Evolutionary conservation across 1,140 invertebrate genomes (phyloP), one percentile per base, ranked within the genome.

Genomic region (Palaemon carinicauda): DNA sequence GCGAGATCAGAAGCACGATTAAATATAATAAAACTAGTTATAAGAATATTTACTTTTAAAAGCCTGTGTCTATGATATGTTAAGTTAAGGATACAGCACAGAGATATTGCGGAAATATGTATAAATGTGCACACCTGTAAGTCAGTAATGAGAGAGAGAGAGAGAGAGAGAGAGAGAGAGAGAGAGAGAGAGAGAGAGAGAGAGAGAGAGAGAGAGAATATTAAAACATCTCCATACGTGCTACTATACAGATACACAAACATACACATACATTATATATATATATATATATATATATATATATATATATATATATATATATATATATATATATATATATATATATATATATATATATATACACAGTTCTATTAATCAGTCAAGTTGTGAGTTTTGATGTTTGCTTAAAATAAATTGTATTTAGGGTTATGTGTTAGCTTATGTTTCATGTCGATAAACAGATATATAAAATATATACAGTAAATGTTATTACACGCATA

Each of bases 261-360:
- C n/a, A n/a, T n/a, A n/a, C n/a, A n/a, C n/a, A n/a, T n/a, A n/a
- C n/a, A n/a, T n/a, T n/a, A n/a, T n/a, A n/a, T n/a, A n/a, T n/a
- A n/a, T n/a, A n/a, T n/a, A n/a, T n/a, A n/a, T n/a, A n/a, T n/a
- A n/a, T n/a, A n/a, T n/a, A n/a, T n/a, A n/a, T n/a, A 74, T 7
- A 33, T 33, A 31, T 50, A 74, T 31, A 74, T 50, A 19, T 31
- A 27, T 74, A 31, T 31, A 74, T 74, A 27, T 74, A 31, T 24
- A n/a, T 74, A 31, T 74, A 31, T 74, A 74, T 74, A 31, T 19
- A 74, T 33, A 74, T 33, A 3, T 74, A 74, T 74, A 19, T 74
- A 33, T 74, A 33, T 74, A 31, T 74, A 74, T 74, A 29, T 74
- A 29, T 74, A 31, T 74, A 74, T 27, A 27, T 74, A 74, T 74